Percentiles rank a stretch among this genome's conserved stretches.
phyloP scores from a whole-genome alignment of 1,140 invertebrate species.

The Brachionus koreanus region DNA sequence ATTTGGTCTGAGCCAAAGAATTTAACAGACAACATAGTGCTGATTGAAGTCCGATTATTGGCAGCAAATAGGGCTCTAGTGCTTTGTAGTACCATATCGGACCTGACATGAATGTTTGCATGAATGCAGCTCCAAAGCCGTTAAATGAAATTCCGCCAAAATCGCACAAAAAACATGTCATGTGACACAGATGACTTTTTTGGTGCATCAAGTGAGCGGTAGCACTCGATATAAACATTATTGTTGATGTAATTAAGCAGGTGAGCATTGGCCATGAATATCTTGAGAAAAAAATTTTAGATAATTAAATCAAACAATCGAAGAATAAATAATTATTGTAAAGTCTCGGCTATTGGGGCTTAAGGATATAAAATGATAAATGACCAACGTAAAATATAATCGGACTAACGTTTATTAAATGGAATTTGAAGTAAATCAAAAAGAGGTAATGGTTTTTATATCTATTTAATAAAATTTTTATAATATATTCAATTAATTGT shows the following conservation, averaged over 20 bases:
- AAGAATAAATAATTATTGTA: no score
- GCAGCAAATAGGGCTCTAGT: constrained; percentile 26
- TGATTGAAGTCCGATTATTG: constrained; percentile 4
- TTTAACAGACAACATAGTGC: constrained; percentile 33
- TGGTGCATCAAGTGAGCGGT: constrained; percentile 52
- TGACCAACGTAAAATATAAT: no score
- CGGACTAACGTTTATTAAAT: no score
- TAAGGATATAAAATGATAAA: no score
- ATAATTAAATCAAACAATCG: no score
- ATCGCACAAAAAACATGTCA: constrained; percentile 51
- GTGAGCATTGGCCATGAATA: constrained; percentile 47
- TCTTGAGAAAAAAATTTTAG: not conserved
- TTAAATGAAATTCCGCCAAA: constrained; percentile 52
- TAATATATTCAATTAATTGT: no score
- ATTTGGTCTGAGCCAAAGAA: constrained; percentile 25
- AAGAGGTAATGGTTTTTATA: no score
- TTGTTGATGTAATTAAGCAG: constrained; percentile 47
- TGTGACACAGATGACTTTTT: constrained; percentile 50
- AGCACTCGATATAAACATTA: constrained; percentile 47
- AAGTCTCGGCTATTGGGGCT: no score
- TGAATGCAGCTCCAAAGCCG: constrained; percentile 49
- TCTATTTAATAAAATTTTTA: no score
- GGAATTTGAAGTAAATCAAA: no score
- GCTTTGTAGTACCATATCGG: constrained; percentile 33
- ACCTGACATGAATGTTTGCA: constrained; percentile 32